A percentile compares a stretch with the other conserved stretches of the same genome.
Evolutionary conservation across 37 sponge, comb jelly and placozoan species (phyloP).

Genomic region (Ephydatia muelleri): DNA sequence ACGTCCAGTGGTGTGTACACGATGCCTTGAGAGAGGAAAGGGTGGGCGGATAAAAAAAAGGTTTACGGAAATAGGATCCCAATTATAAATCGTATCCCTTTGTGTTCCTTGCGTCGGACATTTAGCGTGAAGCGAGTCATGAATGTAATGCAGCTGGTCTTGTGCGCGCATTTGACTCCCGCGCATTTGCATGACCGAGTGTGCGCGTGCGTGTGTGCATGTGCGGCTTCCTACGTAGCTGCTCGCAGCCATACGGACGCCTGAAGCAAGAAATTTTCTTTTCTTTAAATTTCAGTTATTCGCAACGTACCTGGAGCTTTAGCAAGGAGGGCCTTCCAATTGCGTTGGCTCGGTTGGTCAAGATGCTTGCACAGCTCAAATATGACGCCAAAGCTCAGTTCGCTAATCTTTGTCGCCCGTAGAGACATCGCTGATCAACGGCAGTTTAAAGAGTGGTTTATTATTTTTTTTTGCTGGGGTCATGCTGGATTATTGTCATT

Average conservation of each 20-base stretch:
- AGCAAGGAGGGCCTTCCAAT: conserved; percentile 18
- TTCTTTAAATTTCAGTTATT: too few species aligned
- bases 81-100: too few species aligned
- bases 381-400: conserved; percentile 19
- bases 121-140: too few species aligned
- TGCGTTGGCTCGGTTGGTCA: conserved; percentile 23
- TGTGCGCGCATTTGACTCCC: background rate
- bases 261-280: too few species aligned
- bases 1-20: conserved; percentile 23
- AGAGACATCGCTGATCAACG: background rate
- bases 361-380: conserved; percentile 20
- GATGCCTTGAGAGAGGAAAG: background rate
- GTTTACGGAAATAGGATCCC: too few species aligned
- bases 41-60: background rate
- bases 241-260: too few species aligned
- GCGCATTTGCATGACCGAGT: background rate
- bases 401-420: conserved; percentile 7
- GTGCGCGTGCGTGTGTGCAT: too few species aligned
- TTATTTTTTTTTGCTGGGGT: too few species aligned
- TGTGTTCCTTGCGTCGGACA: too few species aligned
- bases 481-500: background rate
- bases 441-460: background rate
- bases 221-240: too few species aligned
- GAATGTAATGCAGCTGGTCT: too few species aligned
- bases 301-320: conserved; percentile 5